Base-by-base conservation (phyloP, 2,113 vertebrate genomes). In the Lycocorax pyrrhopterus region DNA sequence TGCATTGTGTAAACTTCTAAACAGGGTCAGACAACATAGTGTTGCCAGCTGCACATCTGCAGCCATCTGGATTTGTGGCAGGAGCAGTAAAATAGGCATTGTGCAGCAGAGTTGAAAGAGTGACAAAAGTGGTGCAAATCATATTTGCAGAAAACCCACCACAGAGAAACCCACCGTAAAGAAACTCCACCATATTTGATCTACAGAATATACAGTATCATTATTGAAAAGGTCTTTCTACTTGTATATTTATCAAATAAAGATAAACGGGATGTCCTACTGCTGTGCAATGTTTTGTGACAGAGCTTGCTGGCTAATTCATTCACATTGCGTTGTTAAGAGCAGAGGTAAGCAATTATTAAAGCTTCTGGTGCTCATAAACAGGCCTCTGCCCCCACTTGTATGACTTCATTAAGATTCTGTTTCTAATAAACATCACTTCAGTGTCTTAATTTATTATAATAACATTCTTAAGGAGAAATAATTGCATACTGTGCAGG, bases 41-140 rank as follows among this genome's bases (percentile, higher is more conserved):
- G 94, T 94, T 95, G 93, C 79, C 93, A 97, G 95, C 96, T 95
- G 93, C 96, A 94, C 90, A 95, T 94, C 94, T 94, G 94, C 90
- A 97, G 93, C 94, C 89, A 95, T 95, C 93, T 96, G 92, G 94
- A 81, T 93, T 82, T 66, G 83, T 92, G 86, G 90, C 83, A 93
- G 80, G 83, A 93, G 92, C 77, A 69, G 64, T 95, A 88, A 88
- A 95, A 95, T 83, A 66, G 93, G 18, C 43, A 53, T 88, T 95
- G 93, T 94, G 47, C 60, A 71, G 68, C 47, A 16, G 59, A 93
- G 89, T 27, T 93, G 67, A 91, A 80, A 92, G 95, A 86, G 88
- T 71, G 80, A 78, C 14, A 27, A 71, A 79, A 63, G 52, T 23
- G 64, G 25, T 81, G 39, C 47, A 64, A 74, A 59, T 97, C 91